Evolutionary conservation across 2,888 invertebrate species (phyloP), one percentile per base, ranked within the genome.

Genomic region (Ochropleura plecta): DNA sequence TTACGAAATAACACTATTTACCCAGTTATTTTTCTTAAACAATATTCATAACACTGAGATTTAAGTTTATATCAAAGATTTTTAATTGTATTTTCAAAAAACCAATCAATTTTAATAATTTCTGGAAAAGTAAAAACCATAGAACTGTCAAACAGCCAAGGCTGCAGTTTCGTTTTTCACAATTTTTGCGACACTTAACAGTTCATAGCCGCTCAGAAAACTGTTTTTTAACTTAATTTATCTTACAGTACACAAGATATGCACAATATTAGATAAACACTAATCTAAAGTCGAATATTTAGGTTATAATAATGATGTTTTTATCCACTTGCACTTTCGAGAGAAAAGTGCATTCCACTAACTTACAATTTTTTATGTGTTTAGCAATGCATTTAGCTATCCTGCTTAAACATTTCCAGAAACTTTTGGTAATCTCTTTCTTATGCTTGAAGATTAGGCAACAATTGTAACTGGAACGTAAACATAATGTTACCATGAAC

Each of bases 131-230:
- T 79, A 75, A 77, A 80, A 83, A 78, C 78, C 77, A 75, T 60
- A 53, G 60, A 88, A 82, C 90, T 91, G 92, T 91, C 92, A 92
- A 89, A 88, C 64, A 86, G 76, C 80, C 88, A 87, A 90, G 88
- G 90, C 85, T 89, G 82, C 84, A 90, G 81, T 78, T 87, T 76
- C 70, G 20, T 53, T 81, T 79, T 88, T 83, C 78, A 84, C 79
- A 80, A 75, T 73, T 78, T 80, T 75, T 62, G 18, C 69, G 55
- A 78, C 70, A 75, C 42, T 78, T 79, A 75, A 64, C 42, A 40
- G 53, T 77, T 75, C 68, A 59, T 59, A 76, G 49, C 57, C 20
- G 42, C 20, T 18, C 1, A 20, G n/a, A 73, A 68, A 62, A 9
- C 8, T 70, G 46, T 48, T 70, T 1, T 10, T n/a, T 30, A 42